phyloP scores from a whole-genome alignment of 2,888 invertebrate genomes.

The Leucoma salicis region DNA sequence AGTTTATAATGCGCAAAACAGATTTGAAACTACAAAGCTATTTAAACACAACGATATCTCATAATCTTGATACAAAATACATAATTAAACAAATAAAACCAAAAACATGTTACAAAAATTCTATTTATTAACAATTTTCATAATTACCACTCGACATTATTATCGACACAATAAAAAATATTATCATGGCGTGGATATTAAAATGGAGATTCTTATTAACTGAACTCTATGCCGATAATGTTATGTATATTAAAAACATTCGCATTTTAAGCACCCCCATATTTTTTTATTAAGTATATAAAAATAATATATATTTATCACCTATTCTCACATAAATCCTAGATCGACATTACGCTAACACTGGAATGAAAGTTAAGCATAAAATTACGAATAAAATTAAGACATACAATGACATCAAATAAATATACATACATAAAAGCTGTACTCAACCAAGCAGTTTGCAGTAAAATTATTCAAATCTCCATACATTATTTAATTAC shows the following conservation, averaged over 20 bases:
- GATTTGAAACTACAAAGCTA: too few relatives aligned
- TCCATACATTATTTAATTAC: too few relatives aligned
- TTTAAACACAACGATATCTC: too few relatives aligned
- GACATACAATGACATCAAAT: conserved; percentile 41
- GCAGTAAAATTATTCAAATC: not conserved
- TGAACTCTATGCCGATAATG: conserved; percentile 35
- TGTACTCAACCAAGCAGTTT: conserved; percentile 28
- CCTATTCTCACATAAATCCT: conserved; percentile 72
- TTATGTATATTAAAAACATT: conserved; percentile 44
- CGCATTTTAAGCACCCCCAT: conserved; percentile 64
- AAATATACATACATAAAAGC: conserved; percentile 23
- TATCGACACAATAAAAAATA: conserved; percentile 54
- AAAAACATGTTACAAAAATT: conserved; percentile 71
- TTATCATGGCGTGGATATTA: conserved; percentile 53
- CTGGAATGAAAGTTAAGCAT: conserved; percentile 78
- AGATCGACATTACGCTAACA: conserved; percentile 69
- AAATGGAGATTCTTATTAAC: conserved; percentile 62
- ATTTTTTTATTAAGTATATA: conserved; percentile 63
- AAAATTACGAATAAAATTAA: conserved; percentile 54
- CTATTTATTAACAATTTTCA: conserved; percentile 78
- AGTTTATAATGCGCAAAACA: too few relatives aligned
- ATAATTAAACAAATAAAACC: conserved; percentile 52
- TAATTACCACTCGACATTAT: conserved; percentile 61
- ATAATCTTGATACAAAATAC: not conserved
- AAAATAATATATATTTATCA: conserved; percentile 56